These are phyloP conservation scores for Halichondria panicea DNA, from an alignment of 37 sponge, comb jelly and placozoan genomes.

Conservation along the genomic window DNA sequence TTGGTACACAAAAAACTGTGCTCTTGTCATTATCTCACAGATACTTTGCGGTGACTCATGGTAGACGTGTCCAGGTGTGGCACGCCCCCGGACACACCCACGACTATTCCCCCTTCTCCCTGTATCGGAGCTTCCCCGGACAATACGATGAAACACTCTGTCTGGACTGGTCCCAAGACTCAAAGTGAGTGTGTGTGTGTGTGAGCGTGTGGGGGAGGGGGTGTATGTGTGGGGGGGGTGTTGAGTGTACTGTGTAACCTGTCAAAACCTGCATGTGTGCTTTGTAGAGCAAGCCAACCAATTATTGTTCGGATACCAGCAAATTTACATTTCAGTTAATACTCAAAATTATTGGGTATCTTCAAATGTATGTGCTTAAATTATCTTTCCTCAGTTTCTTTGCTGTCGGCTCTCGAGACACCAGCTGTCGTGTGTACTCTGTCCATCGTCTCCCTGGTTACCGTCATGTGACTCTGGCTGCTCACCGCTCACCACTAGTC, in stretches of 20 bases:
- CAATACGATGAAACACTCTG: constrained; percentile 90
- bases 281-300: not conserved
- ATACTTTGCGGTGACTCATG: constrained; percentile 91
- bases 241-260: too few species aligned
- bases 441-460: constrained; percentile 71
- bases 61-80: constrained; percentile 88
- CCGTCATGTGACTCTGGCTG: constrained; percentile 81
- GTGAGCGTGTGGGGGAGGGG: not conserved
- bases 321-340: not conserved
- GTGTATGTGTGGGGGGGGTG: not conserved
- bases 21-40: constrained; percentile 13
- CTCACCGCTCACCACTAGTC: constrained; percentile 81
- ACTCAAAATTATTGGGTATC: not conserved
- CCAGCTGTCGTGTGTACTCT: constrained; percentile 82
- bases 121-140: constrained; percentile 76
- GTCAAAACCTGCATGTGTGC: not conserved
- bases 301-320: too few species aligned
- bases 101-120: constrained; percentile 87
- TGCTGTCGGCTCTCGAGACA: constrained; percentile 85
- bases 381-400: constrained; percentile 62
- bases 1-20: too few species aligned
- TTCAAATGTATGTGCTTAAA: not conserved
- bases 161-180: constrained; percentile 91
- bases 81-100: constrained; percentile 71
- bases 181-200: constrained; percentile 42